Base-by-base conservation (phyloP, 1,140 invertebrate genomes). In the Eciton burchellii region DNA sequence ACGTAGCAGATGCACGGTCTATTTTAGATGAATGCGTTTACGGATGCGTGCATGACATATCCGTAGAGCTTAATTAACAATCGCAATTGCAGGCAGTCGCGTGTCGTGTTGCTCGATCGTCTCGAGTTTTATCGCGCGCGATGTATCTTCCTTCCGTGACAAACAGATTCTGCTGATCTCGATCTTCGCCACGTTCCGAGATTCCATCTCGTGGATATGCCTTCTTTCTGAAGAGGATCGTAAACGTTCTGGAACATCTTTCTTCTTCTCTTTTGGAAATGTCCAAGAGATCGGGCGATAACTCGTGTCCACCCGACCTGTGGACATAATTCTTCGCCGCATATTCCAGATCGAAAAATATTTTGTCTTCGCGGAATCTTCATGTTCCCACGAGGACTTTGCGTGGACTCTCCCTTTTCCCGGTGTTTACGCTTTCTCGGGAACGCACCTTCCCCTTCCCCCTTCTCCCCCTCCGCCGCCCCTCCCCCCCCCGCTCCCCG, bases 271-370 rank as follows among this genome's bases (percentile, higher is more conserved):
- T 26, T 56, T 41, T 52, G 16, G 11, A 56, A 65, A 81, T 57
- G 29, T 63, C 24, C n/a, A 21, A 88, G 85, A 87, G 85, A 87
- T 84, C 52, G 35, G 1, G 11, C 5, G 35, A 52, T 87, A 81
- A 76, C 29, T 49, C 45, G n/a, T 26, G 63, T 16, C 57, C 14
- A 35, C 35, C 35, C 35, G 11, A 54, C 11, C n/a, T 24, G 24
- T 24, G 24, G 19, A 52, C 66, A 87, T 88, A 84, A 87, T 56
- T 88, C 70, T 87, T 70, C 16, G 24, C 59, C 29, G 19, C 47
- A 49, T 73, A 41, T 49, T 54, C 52, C n/a, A 70, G 54, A 87
- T 84, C 76, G 45, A 54, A 73, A 73, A 84, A 70, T 72, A 35
- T 54, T 9, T 9, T 16, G n/a, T 49, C 14, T 66, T 12, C n/a